phyloP scores from a whole-genome alignment of 2,888 invertebrate species.

The Lithophane socia region DNA sequence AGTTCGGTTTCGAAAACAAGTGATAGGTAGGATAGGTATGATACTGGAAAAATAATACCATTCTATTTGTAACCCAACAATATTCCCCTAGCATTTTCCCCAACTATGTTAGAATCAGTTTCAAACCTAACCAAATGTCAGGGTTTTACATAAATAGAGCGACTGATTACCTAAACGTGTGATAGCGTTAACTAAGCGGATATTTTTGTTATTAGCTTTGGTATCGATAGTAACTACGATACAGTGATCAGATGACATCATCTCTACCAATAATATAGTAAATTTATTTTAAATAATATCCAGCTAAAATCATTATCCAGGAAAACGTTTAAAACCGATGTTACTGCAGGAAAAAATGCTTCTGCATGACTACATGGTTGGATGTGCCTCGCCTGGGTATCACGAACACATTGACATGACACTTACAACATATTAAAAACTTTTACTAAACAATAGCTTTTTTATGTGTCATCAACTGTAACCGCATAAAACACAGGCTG shows the following conservation, averaged over 20 bases:
- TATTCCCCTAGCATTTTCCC: background rate
- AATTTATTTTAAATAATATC: background rate
- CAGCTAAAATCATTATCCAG: no score
- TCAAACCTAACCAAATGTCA: background rate
- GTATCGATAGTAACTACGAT: background rate
- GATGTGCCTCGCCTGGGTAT: no score
- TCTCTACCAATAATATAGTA: background rate
- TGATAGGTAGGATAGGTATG: background rate
- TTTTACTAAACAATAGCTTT: slow-evolving; percentile 40
- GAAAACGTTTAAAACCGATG: background rate
- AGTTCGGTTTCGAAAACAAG: background rate
- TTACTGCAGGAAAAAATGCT: background rate
- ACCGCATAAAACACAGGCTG: slow-evolving; percentile 36
- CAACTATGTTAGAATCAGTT: background rate
- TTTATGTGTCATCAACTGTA: slow-evolving; percentile 50
- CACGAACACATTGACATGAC: slow-evolving; percentile 30
- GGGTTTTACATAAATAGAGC: background rate
- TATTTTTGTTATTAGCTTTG: slow-evolving; percentile 4
- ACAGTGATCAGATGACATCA: slow-evolving; percentile 1
- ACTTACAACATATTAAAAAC: background rate
- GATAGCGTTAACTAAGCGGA: background rate
- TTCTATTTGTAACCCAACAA: background rate
- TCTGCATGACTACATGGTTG: background rate
- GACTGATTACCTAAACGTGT: background rate
- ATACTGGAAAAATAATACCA: background rate